A percentile compares a stretch with the other conserved stretches of the same genome.
Conservation (phyloP, 2,888 invertebrate species). For the Cactoblastis cactorum region DNA sequence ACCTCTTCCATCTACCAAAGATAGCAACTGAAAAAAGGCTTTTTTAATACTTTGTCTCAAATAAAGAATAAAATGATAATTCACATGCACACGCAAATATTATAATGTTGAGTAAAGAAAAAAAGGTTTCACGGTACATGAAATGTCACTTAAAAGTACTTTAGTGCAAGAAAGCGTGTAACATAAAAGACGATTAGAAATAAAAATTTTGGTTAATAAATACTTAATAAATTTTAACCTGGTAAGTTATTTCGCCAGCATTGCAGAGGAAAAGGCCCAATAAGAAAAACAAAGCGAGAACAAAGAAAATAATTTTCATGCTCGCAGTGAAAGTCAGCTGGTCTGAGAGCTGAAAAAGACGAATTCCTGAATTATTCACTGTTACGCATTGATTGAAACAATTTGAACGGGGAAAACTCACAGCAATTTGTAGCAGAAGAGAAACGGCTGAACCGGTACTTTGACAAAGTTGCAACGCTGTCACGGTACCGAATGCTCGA, state of each 20-base stretch:
- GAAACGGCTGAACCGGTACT: constrained; percentile 59
- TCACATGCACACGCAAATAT: not conserved
- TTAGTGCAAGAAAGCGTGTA: no score
- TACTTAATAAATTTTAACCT: constrained; percentile 36
- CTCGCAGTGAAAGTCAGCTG: constrained; percentile 46
- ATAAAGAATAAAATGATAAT: not conserved
- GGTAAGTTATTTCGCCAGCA: constrained; percentile 68
- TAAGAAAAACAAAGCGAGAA: constrained; percentile 53
- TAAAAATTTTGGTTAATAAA: not conserved
- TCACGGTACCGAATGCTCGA: constrained; percentile 57
- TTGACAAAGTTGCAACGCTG: constrained; percentile 58
- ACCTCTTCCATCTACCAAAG: no score
- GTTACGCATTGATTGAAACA: constrained; percentile 15
- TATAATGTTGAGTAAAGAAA: not conserved
- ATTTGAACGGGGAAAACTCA: constrained; percentile 25
- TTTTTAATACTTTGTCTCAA: no score
- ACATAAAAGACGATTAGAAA: not conserved
- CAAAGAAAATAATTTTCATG: constrained; percentile 60
- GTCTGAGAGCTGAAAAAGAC: constrained; percentile 50
- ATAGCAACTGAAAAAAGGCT: no score
- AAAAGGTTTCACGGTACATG: not conserved
- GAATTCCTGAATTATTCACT: constrained; percentile 4
- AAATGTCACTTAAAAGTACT: not conserved
- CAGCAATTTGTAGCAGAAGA: constrained; percentile 45
- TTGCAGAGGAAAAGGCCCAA: constrained; percentile 65